Conservation (phyloP, 2,888 invertebrate species). For the Lacanobia wlatinum region DNA sequence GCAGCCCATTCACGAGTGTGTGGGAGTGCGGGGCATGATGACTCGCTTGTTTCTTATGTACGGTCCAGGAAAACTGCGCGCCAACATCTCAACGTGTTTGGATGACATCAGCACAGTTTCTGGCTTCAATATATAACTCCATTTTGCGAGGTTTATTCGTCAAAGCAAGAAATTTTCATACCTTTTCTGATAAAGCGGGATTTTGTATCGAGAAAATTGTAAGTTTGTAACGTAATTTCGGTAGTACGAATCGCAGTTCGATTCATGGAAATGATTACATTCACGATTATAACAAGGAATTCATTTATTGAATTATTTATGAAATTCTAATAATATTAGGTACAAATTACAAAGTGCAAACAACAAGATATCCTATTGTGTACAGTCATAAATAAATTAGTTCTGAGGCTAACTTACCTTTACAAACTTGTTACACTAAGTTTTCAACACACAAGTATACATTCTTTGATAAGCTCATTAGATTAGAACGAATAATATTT, state of each 20-base stretch:
- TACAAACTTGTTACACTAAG: no score
- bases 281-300: no score
- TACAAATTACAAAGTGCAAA: not conserved
- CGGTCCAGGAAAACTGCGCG: slow-evolving; percentile 26
- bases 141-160: slow-evolving; percentile 34
- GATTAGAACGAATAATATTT: no score
- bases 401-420: no score
- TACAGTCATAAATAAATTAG: no score
- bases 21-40: slow-evolving; percentile 47
- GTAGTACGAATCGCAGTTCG: no score
- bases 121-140: slow-evolving; percentile 15
- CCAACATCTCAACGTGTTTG: slow-evolving; percentile 45
- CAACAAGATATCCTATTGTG: not conserved
- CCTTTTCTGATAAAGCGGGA: not conserved
- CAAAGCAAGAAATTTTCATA: slow-evolving; percentile 11
- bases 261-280: no score
- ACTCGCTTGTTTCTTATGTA: slow-evolving; percentile 59
- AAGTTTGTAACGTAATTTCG: not conserved
- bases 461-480: no score
- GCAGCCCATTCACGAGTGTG: slow-evolving; percentile 46
- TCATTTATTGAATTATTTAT: no score
- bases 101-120: slow-evolving; percentile 51
- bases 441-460: no score
- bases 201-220: not conserved
- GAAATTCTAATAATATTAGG: no score